A percentile compares a stretch with the other conserved stretches of the same genome.
These are phyloP conservation scores for Magallana angulata DNA, from an alignment of 1,140 invertebrate species.

Conservation along the genomic window DNA sequence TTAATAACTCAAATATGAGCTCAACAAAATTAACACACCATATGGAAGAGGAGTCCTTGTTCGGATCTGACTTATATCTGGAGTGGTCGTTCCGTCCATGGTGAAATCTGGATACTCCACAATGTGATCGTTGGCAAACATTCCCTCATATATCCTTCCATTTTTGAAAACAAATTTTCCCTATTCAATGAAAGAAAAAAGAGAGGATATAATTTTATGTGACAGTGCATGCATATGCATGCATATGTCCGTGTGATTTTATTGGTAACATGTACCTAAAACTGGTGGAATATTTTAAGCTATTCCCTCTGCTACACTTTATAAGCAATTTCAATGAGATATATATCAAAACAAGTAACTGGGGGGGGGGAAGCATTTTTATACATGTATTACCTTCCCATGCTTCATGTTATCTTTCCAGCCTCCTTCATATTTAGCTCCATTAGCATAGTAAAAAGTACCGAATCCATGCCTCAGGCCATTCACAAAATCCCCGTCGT, in stretches of 20 bases:
- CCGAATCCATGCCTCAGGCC: constrained; percentile 78
- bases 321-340: no score
- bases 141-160: constrained; percentile 78
- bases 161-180: constrained; percentile 80
- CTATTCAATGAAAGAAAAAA: constrained; percentile 54
- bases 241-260: no score
- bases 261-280: no score
- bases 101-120: constrained; percentile 77
- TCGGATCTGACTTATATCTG: constrained; percentile 74
- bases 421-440: constrained; percentile 77
- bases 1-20: no score
- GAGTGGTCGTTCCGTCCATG: constrained; percentile 75
- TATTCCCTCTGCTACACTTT: no score
- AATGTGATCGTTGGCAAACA: constrained; percentile 79
- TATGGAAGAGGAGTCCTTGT: constrained; percentile 76
- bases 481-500: constrained; percentile 78
- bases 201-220: no score
- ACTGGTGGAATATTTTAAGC: no score
- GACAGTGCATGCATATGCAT: no score
- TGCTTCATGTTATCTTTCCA: constrained; percentile 80
- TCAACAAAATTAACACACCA: constrained; percentile 59
- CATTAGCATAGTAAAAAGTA: constrained; percentile 79
- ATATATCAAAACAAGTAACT: neutral
- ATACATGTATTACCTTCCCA: constrained; percentile 77
- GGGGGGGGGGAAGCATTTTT: neutral